A percentile compares a stretch with the other conserved stretches of the same genome.
Evolutionary conservation across 2,113 vertebrate species (phyloP).

Genomic region (Lutjanus erythropterus): DNA sequence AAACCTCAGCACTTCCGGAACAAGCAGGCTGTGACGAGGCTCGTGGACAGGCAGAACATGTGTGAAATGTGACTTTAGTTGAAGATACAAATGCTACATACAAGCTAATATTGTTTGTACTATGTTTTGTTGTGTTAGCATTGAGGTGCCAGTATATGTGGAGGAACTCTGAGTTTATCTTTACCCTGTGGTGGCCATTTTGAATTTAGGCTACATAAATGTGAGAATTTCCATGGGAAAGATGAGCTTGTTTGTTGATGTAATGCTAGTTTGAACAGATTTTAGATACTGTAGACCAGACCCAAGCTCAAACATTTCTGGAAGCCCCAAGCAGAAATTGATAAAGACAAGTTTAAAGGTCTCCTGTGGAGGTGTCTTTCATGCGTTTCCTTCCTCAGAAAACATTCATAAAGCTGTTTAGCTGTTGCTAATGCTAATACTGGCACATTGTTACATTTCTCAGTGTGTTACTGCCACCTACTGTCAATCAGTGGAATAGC

Average conservation of each 20-base stretch:
- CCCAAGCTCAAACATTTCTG: not conserved
- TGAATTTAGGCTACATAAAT: not conserved
- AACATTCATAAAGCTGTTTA: too few relatives aligned
- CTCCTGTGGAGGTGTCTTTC: not conserved
- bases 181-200: conserved; percentile 20
- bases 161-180: not conserved
- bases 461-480: not conserved
- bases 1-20: not conserved
- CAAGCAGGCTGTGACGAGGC: not conserved
- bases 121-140: conserved; percentile 43
- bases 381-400: too few relatives aligned
- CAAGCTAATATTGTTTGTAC: conserved; percentile 18
- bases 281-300: not conserved
- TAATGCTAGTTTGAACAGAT: not conserved
- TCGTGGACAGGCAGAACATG: not conserved
- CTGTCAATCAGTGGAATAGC: not conserved
- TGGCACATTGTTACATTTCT: not conserved
- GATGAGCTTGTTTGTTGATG: not conserved
- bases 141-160: conserved; percentile 40
- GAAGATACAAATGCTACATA: conserved; percentile 28
- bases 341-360: not conserved
- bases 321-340: not conserved
- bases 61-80: conserved; percentile 46
- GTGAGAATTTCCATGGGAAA: not conserved
- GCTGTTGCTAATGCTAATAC: too few relatives aligned